Percentiles rank a stretch among this genome's conserved stretches.
Conservation (phyloP, 2,888 invertebrate species). For the Barypeithes pellucidus region DNA sequence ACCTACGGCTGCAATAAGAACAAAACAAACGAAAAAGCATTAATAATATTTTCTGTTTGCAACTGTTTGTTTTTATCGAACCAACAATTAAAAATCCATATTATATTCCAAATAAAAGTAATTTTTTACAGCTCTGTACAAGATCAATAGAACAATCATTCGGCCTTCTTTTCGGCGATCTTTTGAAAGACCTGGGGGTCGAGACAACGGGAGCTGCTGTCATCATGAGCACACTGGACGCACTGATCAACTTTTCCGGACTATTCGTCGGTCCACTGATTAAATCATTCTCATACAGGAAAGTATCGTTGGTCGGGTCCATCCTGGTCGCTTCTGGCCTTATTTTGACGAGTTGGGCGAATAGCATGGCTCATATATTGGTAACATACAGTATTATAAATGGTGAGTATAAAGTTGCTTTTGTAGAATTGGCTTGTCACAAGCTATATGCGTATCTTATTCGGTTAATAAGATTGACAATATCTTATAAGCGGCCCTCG, state of each 20-base stretch:
- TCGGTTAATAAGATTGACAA: too few relatives aligned
- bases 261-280: constrained; percentile 84
- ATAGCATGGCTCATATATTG: constrained; percentile 81
- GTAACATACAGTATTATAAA: constrained; percentile 84
- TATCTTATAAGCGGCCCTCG: too few relatives aligned
- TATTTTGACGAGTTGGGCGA: constrained; percentile 79
- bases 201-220: constrained; percentile 84
- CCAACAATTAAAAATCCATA: too few relatives aligned
- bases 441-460: too few relatives aligned
- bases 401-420: constrained; percentile 72
- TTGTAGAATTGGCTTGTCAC: neutral
- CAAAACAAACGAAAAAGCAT: too few relatives aligned
- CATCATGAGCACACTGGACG: constrained; percentile 84
- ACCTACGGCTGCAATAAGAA: too few relatives aligned
- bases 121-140: constrained; percentile 80
- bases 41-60: too few relatives aligned
- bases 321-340: constrained; percentile 79
- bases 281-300: constrained; percentile 82
- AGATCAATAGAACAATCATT: constrained; percentile 87
- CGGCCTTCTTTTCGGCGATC: constrained; percentile 84
- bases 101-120: too few relatives aligned
- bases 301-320: constrained; percentile 80
- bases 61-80: too few relatives aligned
- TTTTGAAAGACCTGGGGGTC: constrained; percentile 79
- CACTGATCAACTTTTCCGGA: constrained; percentile 85